Base-by-base conservation (phyloP, 2,113 vertebrate species). In the Lasiurus borealis region DNA sequence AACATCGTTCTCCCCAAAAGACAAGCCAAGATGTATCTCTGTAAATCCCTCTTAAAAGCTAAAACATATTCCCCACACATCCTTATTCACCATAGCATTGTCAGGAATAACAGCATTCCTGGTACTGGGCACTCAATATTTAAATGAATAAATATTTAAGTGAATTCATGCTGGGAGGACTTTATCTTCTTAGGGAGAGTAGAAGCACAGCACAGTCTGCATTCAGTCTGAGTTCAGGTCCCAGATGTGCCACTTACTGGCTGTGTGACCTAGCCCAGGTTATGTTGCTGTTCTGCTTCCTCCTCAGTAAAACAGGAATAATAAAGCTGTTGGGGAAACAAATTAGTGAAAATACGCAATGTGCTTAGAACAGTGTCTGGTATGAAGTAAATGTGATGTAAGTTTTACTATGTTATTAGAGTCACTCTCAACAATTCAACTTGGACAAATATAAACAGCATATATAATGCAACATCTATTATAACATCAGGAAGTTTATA, bases 51-150 rank as follows among this genome's bases (percentile, higher is more conserved):
- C 34, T 59, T 36, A 87, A 62, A 29, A 81, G 52, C n/a, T 73
- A 73, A 88, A 80, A 81, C n/a, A 80, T 93, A 88, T 44, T 86
- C 50, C 62, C 50, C 50, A 80, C n/a, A 36, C 44, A 81, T 50
- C 40, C 19, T 62, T 72, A 52, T 52, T 50, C 31, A 36, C 23
- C 11, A 4, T 36, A 36, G 80, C n/a, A 88, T 3, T 82, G 9
- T 40, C 40, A 91, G 10, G 36, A 91, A 48, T 72, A 83, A 48
- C 14, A 91, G 36, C 8, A 31, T 64, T 59, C 13, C 3, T 73
- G 46, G 27, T n/a, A 44, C 5, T 72, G 44, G 52, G 40, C 46
- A 54, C 66, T 50, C 50, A 59, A 59, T n/a, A 85, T 52, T 66
- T 92, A 84, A 14, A 34, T 31, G 18, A 59, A 36, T 44, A 76